Conservation (phyloP, 2,113 vertebrate genomes). For the Calyptommatus sinebrachiatus region DNA sequence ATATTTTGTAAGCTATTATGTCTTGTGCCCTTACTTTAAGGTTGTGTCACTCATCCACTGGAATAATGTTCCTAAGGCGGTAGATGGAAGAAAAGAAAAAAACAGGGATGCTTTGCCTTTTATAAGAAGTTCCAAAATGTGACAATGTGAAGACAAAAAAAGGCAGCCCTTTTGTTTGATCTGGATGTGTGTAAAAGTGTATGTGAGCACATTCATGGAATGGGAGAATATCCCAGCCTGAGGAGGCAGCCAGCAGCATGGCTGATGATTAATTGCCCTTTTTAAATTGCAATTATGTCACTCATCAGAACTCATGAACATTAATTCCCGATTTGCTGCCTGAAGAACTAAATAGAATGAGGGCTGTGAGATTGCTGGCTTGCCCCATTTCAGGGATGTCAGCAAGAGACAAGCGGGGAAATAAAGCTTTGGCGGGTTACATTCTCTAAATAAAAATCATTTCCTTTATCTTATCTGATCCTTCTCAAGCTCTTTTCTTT, state of each 20-base stretch:
- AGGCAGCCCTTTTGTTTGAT: neutral
- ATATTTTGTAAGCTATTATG: neutral
- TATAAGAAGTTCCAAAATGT: neutral
- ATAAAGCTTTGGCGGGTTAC: neutral
- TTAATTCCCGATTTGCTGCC: slow-evolving; percentile 75
- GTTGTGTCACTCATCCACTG: neutral
- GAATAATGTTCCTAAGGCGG: neutral
- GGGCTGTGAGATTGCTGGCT: slow-evolving; percentile 56
- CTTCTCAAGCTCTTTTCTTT: slow-evolving; percentile 26
- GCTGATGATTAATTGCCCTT: slow-evolving; percentile 78
- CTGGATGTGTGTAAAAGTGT: neutral
- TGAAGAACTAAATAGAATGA: slow-evolving; percentile 69
- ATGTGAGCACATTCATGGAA: slow-evolving; percentile 51
- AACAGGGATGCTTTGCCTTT: neutral
- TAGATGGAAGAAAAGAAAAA: neutral
- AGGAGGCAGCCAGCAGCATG: slow-evolving; percentile 57
- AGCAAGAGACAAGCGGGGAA: slow-evolving; percentile 18
- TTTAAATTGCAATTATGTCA: slow-evolving; percentile 81
- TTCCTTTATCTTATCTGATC: slow-evolving; percentile 30
- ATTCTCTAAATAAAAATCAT: slow-evolving; percentile 10
- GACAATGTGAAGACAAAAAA: neutral
- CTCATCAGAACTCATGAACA: slow-evolving; percentile 71
- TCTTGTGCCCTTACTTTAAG: neutral
- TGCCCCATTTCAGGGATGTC: slow-evolving; percentile 33
- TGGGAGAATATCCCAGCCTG: slow-evolving; percentile 47